Base-by-base conservation (phyloP, 2,888 invertebrate species). In the Drosophila siamana region DNA sequence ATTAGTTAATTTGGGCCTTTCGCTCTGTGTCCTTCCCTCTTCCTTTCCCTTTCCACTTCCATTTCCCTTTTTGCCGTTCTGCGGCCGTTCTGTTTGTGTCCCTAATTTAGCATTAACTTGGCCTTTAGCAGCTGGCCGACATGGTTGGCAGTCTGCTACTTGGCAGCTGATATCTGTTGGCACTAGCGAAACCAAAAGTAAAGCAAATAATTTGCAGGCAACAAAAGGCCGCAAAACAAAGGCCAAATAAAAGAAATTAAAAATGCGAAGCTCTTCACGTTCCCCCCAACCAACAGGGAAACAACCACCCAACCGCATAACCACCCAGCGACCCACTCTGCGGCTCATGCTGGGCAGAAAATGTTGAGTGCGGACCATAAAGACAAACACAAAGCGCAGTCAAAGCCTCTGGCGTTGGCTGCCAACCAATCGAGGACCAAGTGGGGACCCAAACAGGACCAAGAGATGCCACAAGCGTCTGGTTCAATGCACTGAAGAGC, bases 191-290 rank as follows among this genome's bases (percentile, higher is more conserved):
- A 81, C 65, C 73, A 88, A 88, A 89, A 87, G 77, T 69, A 79
- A 69, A 67, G 59, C 83, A 87, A 89, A 87, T 82, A 82, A 88
- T 69, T 81, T 87, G 68, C 83, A 69, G 88, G 62, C 74, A 70
- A 71, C 62, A 28, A 48, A 36, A 57, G 36, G 40, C 47, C 28
- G 19, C 41, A 41, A 56, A 74, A 68, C 71, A 70, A 70, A 60
- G 67, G 61, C 46, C 54, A 80, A 84, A 70, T 68, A 89, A 86
- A 86, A 86, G 88, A 82, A 87, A 88, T 87, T 87, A 88, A 85
- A 87, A 87, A 71, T 74, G 56, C 55, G 48, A 62, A 65, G 57
- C 57, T 22, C 26, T 60, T 38, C 46, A 50, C 44, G 63, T 61
- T 56, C 74, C 60, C 55, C 50, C 65, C 64, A 69, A 41, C 41